Evolutionary conservation across 2,113 vertebrate genomes (phyloP), one percentile per base, ranked within the genome.

Genomic region (Nematolebias whitei): DNA sequence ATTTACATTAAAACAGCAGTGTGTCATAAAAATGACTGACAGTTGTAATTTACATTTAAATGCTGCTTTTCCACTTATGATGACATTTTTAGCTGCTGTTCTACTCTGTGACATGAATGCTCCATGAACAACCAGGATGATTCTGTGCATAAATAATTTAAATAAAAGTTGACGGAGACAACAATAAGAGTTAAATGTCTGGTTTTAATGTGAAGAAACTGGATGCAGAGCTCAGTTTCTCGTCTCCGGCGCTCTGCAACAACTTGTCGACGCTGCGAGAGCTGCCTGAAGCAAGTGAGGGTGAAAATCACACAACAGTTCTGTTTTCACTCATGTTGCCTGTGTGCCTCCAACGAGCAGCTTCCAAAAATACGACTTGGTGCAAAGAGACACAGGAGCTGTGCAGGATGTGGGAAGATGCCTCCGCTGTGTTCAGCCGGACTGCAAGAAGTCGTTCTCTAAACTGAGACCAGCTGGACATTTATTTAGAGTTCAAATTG

Each of bases 301-400:
- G 47, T 71, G 77, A 87, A 35, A 85, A 92, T 90, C 89, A 89
- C 84, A 87, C 72, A 85, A 74, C 65, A 48, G 68, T 83, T 91
- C 85, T 80, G 86, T 87, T 90, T 91, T 79, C 69, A 49, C 63
- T 68, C 55, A 67, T 66, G 35, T 48, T 51, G 41, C 60, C 59
- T 19, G 51, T 52, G 63, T 63, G 61, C 66, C 84, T 84, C 67
- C 24, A 78, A 82, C 63, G 52, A 56, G 56, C 41, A 67, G 68
- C 57, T 57, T 56, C 39, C 20, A 49, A 40, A 80, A 80, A 75
- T 47, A 83, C 59, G 47, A 71, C 24, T 19, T 40, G 52, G 47
- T 16, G 19, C 26, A 78, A 38, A 56, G 35, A 8, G 20, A 41
- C 23, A 59, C 18, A 9, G n/a, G n/a, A 32, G 18, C 51, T 54